Conservation (phyloP, 2,797 vertebrate species). For the Ptychobarbus kaznakovi region DNA sequence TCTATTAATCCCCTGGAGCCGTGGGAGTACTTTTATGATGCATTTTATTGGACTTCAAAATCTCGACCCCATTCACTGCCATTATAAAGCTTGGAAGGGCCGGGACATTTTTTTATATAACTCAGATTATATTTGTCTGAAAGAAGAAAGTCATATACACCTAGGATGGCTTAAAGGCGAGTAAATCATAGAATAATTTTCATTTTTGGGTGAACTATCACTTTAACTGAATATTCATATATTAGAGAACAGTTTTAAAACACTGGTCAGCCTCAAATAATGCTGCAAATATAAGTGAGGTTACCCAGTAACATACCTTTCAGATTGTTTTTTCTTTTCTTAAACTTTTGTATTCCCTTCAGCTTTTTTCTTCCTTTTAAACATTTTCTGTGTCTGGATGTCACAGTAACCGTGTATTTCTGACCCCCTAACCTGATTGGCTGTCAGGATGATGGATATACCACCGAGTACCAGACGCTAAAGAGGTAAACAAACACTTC, state of each 20-base stretch:
- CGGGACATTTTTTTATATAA: no score
- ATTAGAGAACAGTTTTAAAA: not conserved
- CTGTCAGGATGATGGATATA: slow-evolving; percentile 49
- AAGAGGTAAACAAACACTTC: slow-evolving; percentile 30
- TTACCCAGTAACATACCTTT: not conserved
- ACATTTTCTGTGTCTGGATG: slow-evolving; percentile 29
- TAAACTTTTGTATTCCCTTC: not conserved
- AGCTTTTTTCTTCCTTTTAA: not conserved
- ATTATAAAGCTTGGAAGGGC: no score
- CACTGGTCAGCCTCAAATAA: not conserved
- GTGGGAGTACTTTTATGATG: no score
- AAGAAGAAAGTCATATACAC: no score
- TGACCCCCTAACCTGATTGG: slow-evolving; percentile 28
- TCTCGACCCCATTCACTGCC: no score
- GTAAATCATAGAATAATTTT: no score
- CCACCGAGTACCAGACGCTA: not conserved
- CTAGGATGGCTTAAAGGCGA: no score
- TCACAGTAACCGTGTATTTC: slow-evolving; percentile 42
- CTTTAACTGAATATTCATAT: no score
- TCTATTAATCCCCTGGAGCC: no score
- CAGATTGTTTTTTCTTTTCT: not conserved
- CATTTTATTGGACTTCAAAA: no score
- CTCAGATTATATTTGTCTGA: no score
- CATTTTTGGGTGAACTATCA: no score
- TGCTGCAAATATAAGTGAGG: not conserved